phyloP scores from a whole-genome alignment of 1,140 invertebrate genomes.

The Leptinotarsa defecta region DNA sequence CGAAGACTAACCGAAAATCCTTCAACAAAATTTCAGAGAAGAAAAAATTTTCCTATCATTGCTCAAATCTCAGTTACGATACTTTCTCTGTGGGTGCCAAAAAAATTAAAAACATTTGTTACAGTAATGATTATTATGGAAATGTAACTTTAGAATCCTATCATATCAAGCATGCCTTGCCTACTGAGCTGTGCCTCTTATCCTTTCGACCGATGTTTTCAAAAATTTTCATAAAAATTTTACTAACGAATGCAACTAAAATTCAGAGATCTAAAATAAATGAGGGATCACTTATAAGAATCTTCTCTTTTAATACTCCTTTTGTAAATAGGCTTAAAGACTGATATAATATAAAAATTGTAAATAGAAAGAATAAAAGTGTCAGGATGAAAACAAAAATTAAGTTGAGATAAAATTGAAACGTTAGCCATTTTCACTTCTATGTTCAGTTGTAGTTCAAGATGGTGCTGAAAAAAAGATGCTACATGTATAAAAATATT shows the following conservation, averaged over 20 bases:
- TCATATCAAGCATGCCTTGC: constrained; percentile 47
- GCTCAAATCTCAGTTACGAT: not conserved
- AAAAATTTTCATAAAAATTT: not conserved
- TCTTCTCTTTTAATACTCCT: not conserved
- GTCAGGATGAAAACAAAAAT: not conserved
- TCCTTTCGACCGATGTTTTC: constrained; percentile 10
- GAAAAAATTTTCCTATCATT: not conserved
- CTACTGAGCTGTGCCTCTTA: constrained; percentile 44
- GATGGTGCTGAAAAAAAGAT: not conserved
- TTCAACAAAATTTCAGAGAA: not conserved
- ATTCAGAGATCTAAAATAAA: not conserved
- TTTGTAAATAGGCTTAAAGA: constrained; percentile 29
- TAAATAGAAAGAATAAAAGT: not conserved
- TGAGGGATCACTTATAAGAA: not conserved
- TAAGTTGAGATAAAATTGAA: constrained; percentile 10
- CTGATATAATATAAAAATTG: constrained; percentile 17
- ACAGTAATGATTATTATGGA: not conserved
- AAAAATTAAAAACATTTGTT: no score
- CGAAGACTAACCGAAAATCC: no score
- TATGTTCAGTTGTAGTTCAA: not conserved
- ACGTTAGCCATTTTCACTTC: constrained; percentile 25
- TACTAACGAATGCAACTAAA: not conserved
- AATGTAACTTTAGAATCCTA: constrained; percentile 26
- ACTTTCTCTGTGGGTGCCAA: not conserved
- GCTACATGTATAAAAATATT: not conserved